Percentiles rank a stretch among this genome's conserved stretches.
Evolutionary conservation across 2,797 vertebrate genomes (phyloP).

Genomic region (Poeciliopsis gracilis): DNA sequence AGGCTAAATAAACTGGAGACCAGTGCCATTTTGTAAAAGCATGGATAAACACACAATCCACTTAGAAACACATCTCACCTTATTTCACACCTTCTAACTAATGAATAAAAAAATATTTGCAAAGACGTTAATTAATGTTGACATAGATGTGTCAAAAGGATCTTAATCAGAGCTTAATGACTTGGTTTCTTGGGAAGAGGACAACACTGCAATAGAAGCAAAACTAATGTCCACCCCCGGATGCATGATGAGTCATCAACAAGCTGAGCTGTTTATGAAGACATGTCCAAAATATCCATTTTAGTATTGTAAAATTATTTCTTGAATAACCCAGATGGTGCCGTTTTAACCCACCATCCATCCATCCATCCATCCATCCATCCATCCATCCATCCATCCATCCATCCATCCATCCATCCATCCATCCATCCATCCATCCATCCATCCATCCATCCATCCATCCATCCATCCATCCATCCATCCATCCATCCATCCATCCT

Average conservation of each 20-base stretch:
- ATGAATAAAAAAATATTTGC: not conserved
- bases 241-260: conserved; percentile 1
- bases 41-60: conserved; percentile 16
- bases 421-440: too few species aligned
- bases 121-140: conserved; percentile 9
- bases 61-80: not conserved
- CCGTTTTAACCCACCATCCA: not conserved
- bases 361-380: too few species aligned
- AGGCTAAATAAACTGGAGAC: conserved; percentile 58
- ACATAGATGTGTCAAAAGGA: conserved; percentile 6
- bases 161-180: conserved; percentile 26
- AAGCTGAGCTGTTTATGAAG: not conserved
- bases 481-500: too few species aligned
- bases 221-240: not conserved
- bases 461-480: too few species aligned
- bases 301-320: not conserved
- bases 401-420: not conserved
- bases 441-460: not conserved
- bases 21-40: conserved; percentile 39
- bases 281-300: not conserved
- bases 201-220: conserved; percentile 7
- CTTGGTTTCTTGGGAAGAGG: conserved; percentile 11
- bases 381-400: too few species aligned
- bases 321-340: not conserved
- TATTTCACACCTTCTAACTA: conserved; percentile 5